Percentiles rank a stretch among this genome's conserved stretches.
phyloP scores from a whole-genome alignment of 2,888 invertebrate genomes.

The Incurvaria masculella region DNA sequence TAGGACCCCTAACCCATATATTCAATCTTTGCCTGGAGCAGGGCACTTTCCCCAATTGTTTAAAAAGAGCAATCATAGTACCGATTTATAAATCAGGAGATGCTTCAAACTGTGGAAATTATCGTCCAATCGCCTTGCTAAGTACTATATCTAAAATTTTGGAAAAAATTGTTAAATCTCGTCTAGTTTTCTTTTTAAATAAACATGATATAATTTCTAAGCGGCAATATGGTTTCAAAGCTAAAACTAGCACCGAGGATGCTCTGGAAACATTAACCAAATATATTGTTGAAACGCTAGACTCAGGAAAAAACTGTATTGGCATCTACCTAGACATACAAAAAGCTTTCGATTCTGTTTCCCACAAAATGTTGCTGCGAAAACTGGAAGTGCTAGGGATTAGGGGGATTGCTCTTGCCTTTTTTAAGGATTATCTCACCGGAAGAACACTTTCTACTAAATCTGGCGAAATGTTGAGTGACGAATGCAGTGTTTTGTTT shows the following conservation, averaged over 20 bases:
- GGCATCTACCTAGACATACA: not conserved
- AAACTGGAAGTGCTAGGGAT: not conserved
- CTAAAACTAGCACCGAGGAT: not conserved
- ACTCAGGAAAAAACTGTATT: not conserved
- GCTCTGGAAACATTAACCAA: not conserved
- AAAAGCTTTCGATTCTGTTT: not conserved
- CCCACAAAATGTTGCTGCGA: not conserved
- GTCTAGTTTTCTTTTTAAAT: not conserved
- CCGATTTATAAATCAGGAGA: not conserved
- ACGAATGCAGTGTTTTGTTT: not conserved
- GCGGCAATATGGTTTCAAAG: not conserved
- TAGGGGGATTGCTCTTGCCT: not conserved
- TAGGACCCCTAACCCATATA: not conserved
- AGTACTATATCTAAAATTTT: not conserved
- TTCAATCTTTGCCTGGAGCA: not conserved
- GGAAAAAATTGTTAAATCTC: not conserved
- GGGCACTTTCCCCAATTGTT: not conserved
- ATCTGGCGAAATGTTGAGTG: not conserved
- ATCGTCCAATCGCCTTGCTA: not conserved
- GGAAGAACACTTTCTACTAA: not conserved
- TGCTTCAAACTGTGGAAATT: not conserved
- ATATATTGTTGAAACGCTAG: not conserved
- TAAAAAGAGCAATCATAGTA: not conserved
- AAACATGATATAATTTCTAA: not conserved
- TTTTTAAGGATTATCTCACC: not conserved